Base-by-base conservation (phyloP, 1,140 invertebrate species). In the Scaptomyza montana region DNA sequence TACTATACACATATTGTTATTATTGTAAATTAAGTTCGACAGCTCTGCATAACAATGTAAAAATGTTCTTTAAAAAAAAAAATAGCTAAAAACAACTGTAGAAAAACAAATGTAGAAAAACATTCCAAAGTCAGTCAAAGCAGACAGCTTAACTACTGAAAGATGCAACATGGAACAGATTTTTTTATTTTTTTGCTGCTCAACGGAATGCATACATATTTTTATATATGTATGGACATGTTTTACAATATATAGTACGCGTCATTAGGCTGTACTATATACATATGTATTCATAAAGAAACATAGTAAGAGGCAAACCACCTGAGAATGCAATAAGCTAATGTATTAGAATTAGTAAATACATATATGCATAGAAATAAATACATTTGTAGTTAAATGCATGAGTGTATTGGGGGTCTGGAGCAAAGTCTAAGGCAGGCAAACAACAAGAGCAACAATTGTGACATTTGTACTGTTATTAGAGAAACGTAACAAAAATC, bases 51-150 rank as follows among this genome's bases (percentile, higher is more conserved):
- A 33, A 47, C 45, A 39, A 57, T 39, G 36, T 28, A 12, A 50
- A 51, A 50, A 50, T 50, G 3, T 62, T 46, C 47, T 30, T 45
- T n/a, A n/a, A n/a, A 3, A 51, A 25, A 60, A 61, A 56, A 55
- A 36, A 55, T n/a, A 28, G 13, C 3, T 9, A 19, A 69, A 69
- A 69, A 47, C 70, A 73, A 73, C 70, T 73, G 64, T 68, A 68
- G 13, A 28, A 82, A 82, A 77, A 73, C 80, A 85, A 68, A 71
- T 85, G 81, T 77, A 53, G 77, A 67, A 74, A 74, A 74, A 75
- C 72, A 70, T 74, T 74, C 66, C 72, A 62, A 12, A 56, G 55
- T 50, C 61, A 45, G 61, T 49, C 19, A 69, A 62, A 62, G 51
- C 65, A 68, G 67, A 46, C 67, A 49, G 25, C 21, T 30, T 43